Base-by-base conservation (phyloP, 2,797 vertebrate genomes). In the Rhodeus uyekii region DNA sequence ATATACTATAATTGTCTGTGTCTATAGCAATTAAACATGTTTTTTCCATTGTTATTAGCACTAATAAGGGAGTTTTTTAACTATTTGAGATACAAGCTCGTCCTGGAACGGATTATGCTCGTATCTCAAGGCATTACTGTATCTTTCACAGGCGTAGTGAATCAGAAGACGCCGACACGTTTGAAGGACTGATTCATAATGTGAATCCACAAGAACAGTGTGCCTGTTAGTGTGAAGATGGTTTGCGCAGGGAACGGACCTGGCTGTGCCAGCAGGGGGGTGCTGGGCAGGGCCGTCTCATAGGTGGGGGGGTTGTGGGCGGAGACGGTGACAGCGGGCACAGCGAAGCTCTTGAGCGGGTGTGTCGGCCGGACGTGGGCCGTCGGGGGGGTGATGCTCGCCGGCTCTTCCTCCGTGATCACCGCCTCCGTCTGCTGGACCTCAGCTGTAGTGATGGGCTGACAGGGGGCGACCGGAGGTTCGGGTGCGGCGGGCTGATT, bases 321-420 rank as follows among this genome's bases (percentile, higher is more conserved):
- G 0, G 83, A 79, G 42, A 88, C 81, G 0, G 96, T 95, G 76
- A 98, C 89, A 0, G 96, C 95, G 0, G 97, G 97, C 77, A 98
- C 96, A 0, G 97, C 97, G 0, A 99, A 99, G 92, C 98, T 99
- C 95, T 99, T 99, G 84, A 99, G 91, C 0, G 98, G 97, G 91
- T 99, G 97, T 1, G 97, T 96, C 32, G 96, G 95, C n/a, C 96
- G 95, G 2, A 89, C 63, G 8, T 90, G 97, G 68, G 95, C 97
- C 0, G 95, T 96, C 60, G 87, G 96, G 73, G 93, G 96, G 84
- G 92, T 96, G 86, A 95, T 96, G 88, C 95, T 94, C 0, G 85
- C 69, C 0, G 94, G 87, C 61, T 98, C 97, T 80, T 99, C 97
- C 50, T 97, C 95, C 79, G 76, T 73, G 34, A 87, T 83, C 53